These are phyloP conservation scores for Platalea minor DNA, from an alignment of 2,797 vertebrate genomes.

Conservation along the genomic window DNA sequence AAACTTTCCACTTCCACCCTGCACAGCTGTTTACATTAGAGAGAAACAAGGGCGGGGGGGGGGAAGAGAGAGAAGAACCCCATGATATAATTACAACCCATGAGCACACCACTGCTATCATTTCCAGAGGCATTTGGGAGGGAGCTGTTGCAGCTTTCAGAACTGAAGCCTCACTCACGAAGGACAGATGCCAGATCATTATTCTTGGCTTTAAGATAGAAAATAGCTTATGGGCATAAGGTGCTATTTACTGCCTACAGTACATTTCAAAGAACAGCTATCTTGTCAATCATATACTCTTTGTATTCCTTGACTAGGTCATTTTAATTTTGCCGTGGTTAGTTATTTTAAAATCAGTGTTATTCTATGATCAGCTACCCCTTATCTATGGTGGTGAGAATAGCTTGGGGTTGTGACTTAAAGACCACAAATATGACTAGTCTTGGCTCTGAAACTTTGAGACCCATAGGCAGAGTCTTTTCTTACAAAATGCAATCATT, in stretches of 20 bases:
- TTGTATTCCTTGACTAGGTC: conserved; percentile 37
- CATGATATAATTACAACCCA: not conserved
- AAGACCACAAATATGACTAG: conserved; percentile 56
- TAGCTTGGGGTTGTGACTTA: conserved; percentile 34
- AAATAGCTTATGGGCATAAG: conserved; percentile 45
- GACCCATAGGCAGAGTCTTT: conserved; percentile 55
- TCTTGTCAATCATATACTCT: conserved; percentile 54
- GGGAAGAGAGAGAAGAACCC: not conserved
- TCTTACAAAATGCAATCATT: conserved; percentile 64
- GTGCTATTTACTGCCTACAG: conserved; percentile 39
- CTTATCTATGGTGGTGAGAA: conserved; percentile 58
- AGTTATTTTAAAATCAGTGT: conserved; percentile 45
- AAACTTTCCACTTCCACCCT: not conserved
- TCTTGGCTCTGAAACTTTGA: conserved; percentile 60
- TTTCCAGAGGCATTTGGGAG: conserved; percentile 9
- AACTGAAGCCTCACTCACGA: conserved; percentile 11
- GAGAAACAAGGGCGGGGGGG: not conserved
- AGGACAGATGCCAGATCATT: conserved; percentile 57
- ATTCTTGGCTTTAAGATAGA: conserved; percentile 55
- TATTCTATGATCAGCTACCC: conserved; percentile 45
- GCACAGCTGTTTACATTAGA: not conserved
- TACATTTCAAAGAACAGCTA: conserved; percentile 47
- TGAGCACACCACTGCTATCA: not conserved
- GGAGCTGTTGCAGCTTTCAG: not conserved
- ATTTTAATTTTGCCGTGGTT: conserved; percentile 59